phyloP scores from a whole-genome alignment of 2,888 invertebrate genomes.

The Sesia apiformis region DNA sequence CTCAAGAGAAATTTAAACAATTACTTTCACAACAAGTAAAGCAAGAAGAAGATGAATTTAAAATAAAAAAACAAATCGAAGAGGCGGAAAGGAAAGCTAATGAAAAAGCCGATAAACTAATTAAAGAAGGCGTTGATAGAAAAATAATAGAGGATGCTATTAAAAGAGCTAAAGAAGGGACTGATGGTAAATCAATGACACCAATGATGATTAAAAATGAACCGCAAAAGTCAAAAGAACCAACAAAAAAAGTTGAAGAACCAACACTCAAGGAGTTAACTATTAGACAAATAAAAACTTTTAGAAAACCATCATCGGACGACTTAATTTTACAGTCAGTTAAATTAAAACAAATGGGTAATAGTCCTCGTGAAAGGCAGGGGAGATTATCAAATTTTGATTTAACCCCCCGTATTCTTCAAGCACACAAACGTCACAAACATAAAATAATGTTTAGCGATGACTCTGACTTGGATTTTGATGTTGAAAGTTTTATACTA shows the following conservation, averaged over 20 bases:
- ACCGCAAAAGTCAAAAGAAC: conserved; percentile 5
- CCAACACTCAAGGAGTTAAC: conserved; percentile 18
- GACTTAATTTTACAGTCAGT: conserved; percentile 27
- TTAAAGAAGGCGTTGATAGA: no score
- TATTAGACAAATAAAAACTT: conserved; percentile 20
- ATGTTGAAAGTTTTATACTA: conserved; percentile 16
- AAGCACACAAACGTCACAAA: conserved; percentile 7
- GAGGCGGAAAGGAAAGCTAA: conserved; percentile 9
- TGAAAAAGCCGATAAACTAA: no score
- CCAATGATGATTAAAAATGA: conserved; percentile 2
- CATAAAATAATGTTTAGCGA: conserved; percentile 14
- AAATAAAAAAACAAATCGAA: conserved; percentile 6
- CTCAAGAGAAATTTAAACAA: conserved; percentile 3
- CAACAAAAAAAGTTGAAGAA: conserved; percentile 7
- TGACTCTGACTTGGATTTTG: conserved; percentile 27
- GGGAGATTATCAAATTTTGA: conserved; percentile 2
- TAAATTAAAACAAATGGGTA: conserved; percentile 21
- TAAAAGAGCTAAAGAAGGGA: conserved; percentile 6
- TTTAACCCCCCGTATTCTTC: background rate
- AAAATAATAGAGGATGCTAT: conserved; percentile 7
- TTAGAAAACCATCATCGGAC: conserved; percentile 16
- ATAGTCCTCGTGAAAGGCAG: background rate
- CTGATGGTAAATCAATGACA: conserved; percentile 5
- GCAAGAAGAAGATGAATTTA: conserved; percentile 6
- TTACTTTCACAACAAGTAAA: conserved; percentile 4